These are phyloP conservation scores for Papilio polyxenes DNA, from an alignment of 1,140 invertebrate species.

Conservation along the genomic window DNA sequence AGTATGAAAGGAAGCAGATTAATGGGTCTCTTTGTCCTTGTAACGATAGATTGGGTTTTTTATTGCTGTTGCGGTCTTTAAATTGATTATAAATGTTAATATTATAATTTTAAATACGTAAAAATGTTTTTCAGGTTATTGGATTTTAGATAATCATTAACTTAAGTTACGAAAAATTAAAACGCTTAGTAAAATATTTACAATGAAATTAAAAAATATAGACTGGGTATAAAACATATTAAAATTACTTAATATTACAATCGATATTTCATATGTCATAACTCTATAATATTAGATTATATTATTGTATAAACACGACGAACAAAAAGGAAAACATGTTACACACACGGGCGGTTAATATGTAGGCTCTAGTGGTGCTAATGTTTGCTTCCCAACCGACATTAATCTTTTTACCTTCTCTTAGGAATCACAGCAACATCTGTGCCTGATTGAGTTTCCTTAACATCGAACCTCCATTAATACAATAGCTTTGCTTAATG, in stretches of 20 bases:
- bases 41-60: too few relatives aligned
- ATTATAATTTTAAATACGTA: too few relatives aligned
- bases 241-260: too few relatives aligned
- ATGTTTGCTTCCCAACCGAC: slow-evolving; percentile 4
- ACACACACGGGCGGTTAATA: neutral
- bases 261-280: neutral
- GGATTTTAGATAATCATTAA: neutral
- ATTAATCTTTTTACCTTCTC: slow-evolving; percentile 26
- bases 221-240: too few relatives aligned
- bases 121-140: neutral
- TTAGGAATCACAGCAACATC: slow-evolving; percentile 27
- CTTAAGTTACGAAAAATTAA: neutral
- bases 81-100: too few relatives aligned
- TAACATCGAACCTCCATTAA: slow-evolving; percentile 27
- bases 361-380: slow-evolving; percentile 1
- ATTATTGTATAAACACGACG: neutral
- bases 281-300: neutral
- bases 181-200: too few relatives aligned
- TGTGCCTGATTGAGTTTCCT: slow-evolving; percentile 25
- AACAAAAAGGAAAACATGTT: slow-evolving; percentile 12
- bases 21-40: too few relatives aligned
- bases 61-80: too few relatives aligned
- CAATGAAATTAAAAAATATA: too few relatives aligned
- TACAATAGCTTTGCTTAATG: slow-evolving; percentile 26
- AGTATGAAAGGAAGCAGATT: neutral